Evolutionary conservation across 2,888 invertebrate genomes (phyloP).

Genomic region (Tenthredo distinguenda): DNA sequence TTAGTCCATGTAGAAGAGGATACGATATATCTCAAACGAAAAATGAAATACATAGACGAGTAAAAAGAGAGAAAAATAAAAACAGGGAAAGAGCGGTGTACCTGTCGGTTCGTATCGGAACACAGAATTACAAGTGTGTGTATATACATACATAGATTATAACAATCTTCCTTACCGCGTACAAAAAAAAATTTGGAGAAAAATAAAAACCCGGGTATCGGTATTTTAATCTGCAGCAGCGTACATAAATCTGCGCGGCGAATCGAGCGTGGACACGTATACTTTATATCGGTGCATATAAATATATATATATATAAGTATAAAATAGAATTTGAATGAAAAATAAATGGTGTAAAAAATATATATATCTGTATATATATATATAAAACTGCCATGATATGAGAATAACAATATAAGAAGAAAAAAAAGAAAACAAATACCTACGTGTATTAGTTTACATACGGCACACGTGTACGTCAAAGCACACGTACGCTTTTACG

Average conservation of each 20-base stretch:
- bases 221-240: not conserved
- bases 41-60: not conserved
- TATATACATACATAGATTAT: not conserved
- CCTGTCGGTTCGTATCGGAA: not conserved
- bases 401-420: not conserved
- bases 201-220: not conserved
- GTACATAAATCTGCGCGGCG: not conserved
- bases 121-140: not conserved
- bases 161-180: not conserved
- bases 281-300: not conserved
- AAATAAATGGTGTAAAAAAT: not conserved
- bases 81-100: not conserved
- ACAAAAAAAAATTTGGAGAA: not conserved
- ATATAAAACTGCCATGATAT: not conserved
- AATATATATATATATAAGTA: not conserved
- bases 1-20: not conserved
- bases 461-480: conserved; percentile 35
- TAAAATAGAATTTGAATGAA: not conserved
- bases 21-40: not conserved
- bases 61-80: not conserved
- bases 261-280: not conserved
- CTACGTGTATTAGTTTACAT: not conserved
- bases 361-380: no score
- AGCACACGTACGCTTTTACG: conserved; percentile 20
- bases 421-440: not conserved